Percentiles rank a stretch among this genome's conserved stretches.
These are phyloP conservation scores for Leucoraja ocellata DNA, from an alignment of 2,797 vertebrate species.

Conservation along the genomic window DNA sequence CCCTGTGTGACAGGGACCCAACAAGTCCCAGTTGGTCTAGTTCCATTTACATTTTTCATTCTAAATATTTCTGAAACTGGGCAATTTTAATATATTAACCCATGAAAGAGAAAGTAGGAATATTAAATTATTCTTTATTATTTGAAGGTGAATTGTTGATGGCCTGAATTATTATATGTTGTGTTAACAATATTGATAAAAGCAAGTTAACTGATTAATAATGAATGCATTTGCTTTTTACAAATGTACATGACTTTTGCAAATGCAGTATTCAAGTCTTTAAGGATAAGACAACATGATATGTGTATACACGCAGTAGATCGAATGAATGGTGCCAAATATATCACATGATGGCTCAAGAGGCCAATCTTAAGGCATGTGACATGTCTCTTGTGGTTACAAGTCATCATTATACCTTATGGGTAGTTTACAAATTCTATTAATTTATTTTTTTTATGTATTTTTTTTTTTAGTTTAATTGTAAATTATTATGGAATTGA, in stretches of 20 bases:
- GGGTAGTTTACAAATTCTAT: background rate
- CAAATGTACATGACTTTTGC: background rate
- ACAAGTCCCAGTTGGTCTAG: too few species aligned
- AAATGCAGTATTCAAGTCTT: background rate
- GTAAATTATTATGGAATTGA: background rate
- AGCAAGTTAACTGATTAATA: background rate
- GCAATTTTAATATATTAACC: background rate
- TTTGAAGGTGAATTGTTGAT: background rate
- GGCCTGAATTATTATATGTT: background rate
- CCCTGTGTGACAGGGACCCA: too few species aligned
- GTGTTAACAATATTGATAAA: background rate
- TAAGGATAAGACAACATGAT: slow-evolving; percentile 40
- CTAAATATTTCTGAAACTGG: background rate
- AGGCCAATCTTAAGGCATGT: slow-evolving; percentile 50
- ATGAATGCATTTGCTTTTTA: background rate
- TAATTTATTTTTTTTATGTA: background rate
- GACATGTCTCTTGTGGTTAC: slow-evolving; percentile 43
- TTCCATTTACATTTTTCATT: background rate
- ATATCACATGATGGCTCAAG: slow-evolving; percentile 60
- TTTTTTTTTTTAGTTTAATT: background rate
- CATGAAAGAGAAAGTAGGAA: background rate
- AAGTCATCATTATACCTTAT: slow-evolving; percentile 39
- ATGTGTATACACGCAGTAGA: slow-evolving; percentile 44
- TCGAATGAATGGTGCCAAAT: slow-evolving; percentile 52
- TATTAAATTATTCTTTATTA: background rate